Conservation (phyloP, 2,113 vertebrate species). For the Corythornis cristatus region DNA sequence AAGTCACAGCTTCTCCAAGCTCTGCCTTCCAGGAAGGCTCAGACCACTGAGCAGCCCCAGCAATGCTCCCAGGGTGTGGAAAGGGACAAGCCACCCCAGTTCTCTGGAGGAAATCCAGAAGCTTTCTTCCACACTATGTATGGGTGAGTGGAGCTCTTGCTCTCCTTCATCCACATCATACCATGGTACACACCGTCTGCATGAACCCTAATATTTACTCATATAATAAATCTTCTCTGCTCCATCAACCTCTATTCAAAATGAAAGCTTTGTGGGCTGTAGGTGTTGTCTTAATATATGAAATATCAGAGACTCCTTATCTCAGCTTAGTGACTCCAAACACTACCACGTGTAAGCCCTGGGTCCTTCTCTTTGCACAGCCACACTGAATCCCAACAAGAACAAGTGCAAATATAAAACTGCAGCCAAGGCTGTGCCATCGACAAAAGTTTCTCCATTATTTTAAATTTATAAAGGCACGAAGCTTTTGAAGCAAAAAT, state of each 20-base stretch:
- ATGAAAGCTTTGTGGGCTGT: background rate
- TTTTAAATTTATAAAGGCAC: background rate
- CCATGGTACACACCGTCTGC: rapidly evolving
- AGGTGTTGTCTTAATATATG: background rate
- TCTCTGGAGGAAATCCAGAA: background rate
- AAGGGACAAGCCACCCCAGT: rapidly evolving
- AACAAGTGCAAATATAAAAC: background rate
- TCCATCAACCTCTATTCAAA: background rate
- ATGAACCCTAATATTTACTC: background rate
- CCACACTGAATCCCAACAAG: background rate
- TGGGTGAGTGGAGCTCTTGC: background rate
- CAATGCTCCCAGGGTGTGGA: rapidly evolving
- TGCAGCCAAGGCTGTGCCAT: rapidly evolving
- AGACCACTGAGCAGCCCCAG: background rate
- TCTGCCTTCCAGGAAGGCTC: slow-evolving; percentile 36
- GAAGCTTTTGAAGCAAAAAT: background rate
- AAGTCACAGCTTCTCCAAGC: background rate
- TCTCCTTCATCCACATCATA: rapidly evolving
- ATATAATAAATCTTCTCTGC: background rate
- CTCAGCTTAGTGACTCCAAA: background rate
- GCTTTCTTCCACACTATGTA: background rate
- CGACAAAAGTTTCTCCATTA: background rate
- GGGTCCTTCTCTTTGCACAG: background rate
- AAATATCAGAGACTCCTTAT: background rate
- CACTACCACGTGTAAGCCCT: rapidly evolving